Evolutionary conservation across 2,797 vertebrate genomes (phyloP).

Genomic region (Acanthis flammea): DNA sequence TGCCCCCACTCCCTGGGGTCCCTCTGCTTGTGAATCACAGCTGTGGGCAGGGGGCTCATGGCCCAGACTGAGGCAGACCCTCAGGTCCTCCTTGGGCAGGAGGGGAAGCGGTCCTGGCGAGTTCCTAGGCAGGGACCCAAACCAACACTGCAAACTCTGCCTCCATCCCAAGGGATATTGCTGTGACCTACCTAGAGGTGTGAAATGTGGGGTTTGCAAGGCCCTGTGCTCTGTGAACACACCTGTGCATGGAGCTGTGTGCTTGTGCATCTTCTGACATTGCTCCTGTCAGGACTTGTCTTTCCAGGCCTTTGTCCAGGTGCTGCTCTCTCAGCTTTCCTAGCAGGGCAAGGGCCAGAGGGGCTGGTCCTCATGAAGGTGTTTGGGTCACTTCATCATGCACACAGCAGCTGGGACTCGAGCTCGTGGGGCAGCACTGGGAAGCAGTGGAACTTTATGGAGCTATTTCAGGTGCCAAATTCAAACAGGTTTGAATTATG

Average conservation of each 20-base stretch:
- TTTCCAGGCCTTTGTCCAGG: background rate
- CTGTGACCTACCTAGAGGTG: rapidly evolving
- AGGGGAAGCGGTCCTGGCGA: background rate
- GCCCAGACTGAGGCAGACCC: background rate
- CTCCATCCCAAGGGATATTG: background rate
- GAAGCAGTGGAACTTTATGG: background rate
- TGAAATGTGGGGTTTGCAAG: background rate
- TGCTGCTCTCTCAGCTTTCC: background rate
- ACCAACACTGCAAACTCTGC: background rate
- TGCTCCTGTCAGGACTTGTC: background rate
- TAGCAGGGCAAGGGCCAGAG: background rate
- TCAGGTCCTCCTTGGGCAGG: background rate
- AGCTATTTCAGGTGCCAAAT: background rate
- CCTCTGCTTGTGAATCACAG: background rate
- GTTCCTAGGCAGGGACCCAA: background rate
- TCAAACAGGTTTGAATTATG: background rate
- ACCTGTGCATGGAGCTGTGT: background rate
- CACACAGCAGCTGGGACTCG: background rate
- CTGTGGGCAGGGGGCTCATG: background rate
- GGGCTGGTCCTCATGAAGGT: background rate
- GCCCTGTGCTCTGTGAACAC: rapidly evolving
- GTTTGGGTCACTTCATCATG: background rate
- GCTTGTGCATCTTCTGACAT: background rate
- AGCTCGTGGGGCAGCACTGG: background rate
- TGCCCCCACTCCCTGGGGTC: background rate